Percentiles rank a stretch among this genome's conserved stretches.
Evolutionary conservation across 2,888 invertebrate species (phyloP).

Genomic region (Plagodis pulveraria): DNA sequence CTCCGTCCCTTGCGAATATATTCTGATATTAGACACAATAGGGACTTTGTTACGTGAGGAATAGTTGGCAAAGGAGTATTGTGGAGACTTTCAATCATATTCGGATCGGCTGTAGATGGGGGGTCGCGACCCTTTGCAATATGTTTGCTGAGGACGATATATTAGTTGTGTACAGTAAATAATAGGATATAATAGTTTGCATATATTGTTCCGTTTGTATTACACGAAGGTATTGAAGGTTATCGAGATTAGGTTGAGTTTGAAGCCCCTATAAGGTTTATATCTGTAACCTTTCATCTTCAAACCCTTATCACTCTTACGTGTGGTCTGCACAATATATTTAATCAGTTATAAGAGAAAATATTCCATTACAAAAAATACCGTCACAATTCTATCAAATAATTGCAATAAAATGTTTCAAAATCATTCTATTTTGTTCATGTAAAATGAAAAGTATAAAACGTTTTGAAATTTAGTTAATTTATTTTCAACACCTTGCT

Average conservation of each 20-base stretch:
- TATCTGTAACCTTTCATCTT: neutral
- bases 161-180: constrained; percentile 25
- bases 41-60: constrained; percentile 37
- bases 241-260: constrained; percentile 11
- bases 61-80: constrained; percentile 35
- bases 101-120: constrained; percentile 19
- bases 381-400: too few species aligned
- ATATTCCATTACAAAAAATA: too few species aligned
- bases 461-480: too few species aligned
- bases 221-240: constrained; percentile 14
- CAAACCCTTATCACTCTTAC: too few species aligned
- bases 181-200: constrained; percentile 16
- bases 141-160: constrained; percentile 25
- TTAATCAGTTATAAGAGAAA: too few species aligned
- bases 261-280: neutral
- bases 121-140: constrained; percentile 24
- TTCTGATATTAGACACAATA: constrained; percentile 40
- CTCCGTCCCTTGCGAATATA: constrained; percentile 31
- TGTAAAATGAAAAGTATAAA: too few species aligned
- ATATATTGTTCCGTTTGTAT: constrained; percentile 12
- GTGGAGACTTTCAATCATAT: constrained; percentile 36
- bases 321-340: too few species aligned
- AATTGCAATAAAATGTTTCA: too few species aligned
- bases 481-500: too few species aligned
- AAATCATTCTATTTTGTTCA: too few species aligned